phyloP scores from a whole-genome alignment of 2,113 vertebrate species.

The Vanacampus margaritifer region DNA sequence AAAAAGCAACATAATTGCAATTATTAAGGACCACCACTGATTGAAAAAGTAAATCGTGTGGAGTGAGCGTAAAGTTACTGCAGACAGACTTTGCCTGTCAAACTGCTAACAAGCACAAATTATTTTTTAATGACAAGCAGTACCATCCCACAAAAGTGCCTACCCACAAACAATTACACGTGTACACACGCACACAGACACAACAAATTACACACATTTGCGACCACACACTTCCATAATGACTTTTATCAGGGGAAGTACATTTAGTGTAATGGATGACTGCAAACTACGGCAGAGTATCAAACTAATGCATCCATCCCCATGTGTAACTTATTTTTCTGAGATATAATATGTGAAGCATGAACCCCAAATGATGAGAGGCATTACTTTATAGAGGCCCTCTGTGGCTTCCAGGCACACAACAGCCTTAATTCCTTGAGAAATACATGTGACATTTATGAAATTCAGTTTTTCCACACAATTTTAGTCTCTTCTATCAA shows the following conservation, averaged over 20 bases:
- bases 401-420: not conserved
- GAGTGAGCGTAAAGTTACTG: slow-evolving; percentile 59
- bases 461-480: not conserved
- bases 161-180: slow-evolving; percentile 36
- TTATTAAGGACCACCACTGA: slow-evolving; percentile 46
- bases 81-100: slow-evolving; percentile 64
- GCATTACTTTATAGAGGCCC: not conserved
- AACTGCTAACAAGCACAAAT: slow-evolving; percentile 71
- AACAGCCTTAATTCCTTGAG: not conserved
- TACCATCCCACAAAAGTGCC: slow-evolving; percentile 58
- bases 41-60: slow-evolving; percentile 47
- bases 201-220: slow-evolving; percentile 16
- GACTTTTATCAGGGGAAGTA: slow-evolving; percentile 58
- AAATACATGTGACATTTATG: not conserved
- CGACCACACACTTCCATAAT: slow-evolving; percentile 50
- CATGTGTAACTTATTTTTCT: slow-evolving; percentile 31
- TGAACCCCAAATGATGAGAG: slow-evolving; percentile 24
- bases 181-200: slow-evolving; percentile 15
- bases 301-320: slow-evolving; percentile 33
- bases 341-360: slow-evolving; percentile 5
- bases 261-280: slow-evolving; percentile 57
- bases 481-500: not conserved
- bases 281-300: slow-evolving; percentile 42
- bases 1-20: slow-evolving; percentile 61
- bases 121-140: slow-evolving; percentile 67